Evolutionary conservation across 2,888 invertebrate species (phyloP).

Genomic region (Oxycera nigricornis): DNA sequence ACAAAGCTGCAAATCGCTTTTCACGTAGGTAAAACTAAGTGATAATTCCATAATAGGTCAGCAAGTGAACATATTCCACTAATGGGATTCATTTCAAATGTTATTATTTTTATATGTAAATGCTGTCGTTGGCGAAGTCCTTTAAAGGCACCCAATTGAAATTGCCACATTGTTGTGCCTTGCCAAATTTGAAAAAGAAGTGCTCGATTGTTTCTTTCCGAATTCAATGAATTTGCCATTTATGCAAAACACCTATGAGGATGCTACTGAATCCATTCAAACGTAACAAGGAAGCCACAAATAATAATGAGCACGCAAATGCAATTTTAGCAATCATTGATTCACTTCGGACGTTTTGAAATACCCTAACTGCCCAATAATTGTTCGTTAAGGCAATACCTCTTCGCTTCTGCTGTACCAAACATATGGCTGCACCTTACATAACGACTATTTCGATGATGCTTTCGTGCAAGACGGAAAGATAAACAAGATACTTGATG

Average conservation of each 20-base stretch:
- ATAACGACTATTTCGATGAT: neutral
- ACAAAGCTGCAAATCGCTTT: neutral
- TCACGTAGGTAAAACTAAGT: neutral
- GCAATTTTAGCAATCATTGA: neutral
- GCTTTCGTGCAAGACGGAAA: neutral
- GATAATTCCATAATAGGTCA: neutral
- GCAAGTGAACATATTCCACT: neutral
- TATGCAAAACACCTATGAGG: neutral
- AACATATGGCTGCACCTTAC: neutral
- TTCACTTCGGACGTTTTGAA: neutral
- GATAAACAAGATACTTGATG: neutral
- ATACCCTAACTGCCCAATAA: neutral
- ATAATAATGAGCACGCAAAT: neutral
- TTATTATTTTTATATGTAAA: constrained; percentile 19
- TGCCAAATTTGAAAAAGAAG: neutral
- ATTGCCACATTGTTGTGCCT: constrained; percentile 2
- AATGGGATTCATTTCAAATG: neutral
- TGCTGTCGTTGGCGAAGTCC: neutral
- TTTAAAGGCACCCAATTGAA: neutral
- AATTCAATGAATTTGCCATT: neutral
- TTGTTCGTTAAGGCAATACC: neutral
- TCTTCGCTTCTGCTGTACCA: neutral
- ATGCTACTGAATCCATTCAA: no score
- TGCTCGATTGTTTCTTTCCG: neutral
- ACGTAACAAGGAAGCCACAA: neutral